Evolutionary conservation across 2,113 vertebrate genomes (phyloP).

Genomic region (Pimephales promelas): DNA sequence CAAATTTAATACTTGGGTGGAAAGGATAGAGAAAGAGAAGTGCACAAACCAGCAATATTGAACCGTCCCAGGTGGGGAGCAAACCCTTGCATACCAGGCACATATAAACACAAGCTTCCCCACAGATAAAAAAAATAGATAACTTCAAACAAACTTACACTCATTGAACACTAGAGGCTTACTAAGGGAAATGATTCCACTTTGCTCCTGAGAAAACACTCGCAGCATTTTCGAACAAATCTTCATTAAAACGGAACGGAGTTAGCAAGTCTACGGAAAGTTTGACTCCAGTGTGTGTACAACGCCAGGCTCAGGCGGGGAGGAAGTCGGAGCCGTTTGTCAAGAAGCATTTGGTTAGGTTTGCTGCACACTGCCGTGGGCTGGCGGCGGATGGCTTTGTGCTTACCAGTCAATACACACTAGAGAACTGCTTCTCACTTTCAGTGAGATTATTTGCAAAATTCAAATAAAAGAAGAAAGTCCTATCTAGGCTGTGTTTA

Average conservation of each 20-base stretch:
- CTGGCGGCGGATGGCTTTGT: background rate
- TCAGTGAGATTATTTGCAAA: background rate
- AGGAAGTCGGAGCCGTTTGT: background rate
- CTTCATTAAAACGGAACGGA: slow-evolving; percentile 22
- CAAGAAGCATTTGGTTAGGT: slow-evolving; percentile 18
- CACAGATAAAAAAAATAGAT: slow-evolving; percentile 70
- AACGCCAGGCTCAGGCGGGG: background rate
- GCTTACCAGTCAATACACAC: slow-evolving; percentile 1
- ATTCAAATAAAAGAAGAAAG: background rate
- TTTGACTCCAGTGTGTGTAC: background rate
- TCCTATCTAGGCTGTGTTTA: too few relatives aligned
- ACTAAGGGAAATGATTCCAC: slow-evolving; percentile 42
- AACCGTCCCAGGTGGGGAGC: slow-evolving; percentile 67
- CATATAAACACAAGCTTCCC: slow-evolving; percentile 62
- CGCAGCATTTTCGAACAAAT: slow-evolving; percentile 28
- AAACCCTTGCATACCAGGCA: slow-evolving; percentile 66
- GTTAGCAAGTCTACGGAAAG: background rate
- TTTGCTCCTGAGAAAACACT: slow-evolving; percentile 27
- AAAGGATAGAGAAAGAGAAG: slow-evolving; percentile 52
- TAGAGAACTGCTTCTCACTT: background rate
- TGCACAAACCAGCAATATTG: slow-evolving; percentile 75
- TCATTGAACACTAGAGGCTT: slow-evolving; percentile 47
- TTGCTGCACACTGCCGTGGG: slow-evolving; percentile 5
- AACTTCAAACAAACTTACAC: slow-evolving; percentile 66
- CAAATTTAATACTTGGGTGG: slow-evolving; percentile 63